phyloP scores from a whole-genome alignment of 2,888 invertebrate genomes.

The Amblyteles armatorius region DNA sequence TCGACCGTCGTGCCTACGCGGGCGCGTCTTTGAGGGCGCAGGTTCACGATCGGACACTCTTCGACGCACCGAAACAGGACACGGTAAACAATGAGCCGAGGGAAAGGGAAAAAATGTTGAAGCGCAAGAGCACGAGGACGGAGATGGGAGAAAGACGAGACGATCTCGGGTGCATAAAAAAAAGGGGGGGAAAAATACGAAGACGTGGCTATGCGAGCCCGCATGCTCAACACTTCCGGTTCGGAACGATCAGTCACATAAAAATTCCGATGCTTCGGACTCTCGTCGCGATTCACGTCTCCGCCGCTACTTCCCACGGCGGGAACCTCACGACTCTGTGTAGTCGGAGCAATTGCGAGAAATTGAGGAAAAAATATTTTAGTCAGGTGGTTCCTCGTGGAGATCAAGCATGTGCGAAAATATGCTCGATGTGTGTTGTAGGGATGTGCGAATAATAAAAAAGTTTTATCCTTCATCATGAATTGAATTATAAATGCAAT shows the following conservation, averaged over 20 bases:
- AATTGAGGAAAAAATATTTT: background rate
- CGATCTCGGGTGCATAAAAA: constrained; percentile 22
- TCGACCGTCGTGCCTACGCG: background rate
- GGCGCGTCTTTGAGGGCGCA: constrained; percentile 21
- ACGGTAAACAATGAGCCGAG: constrained; percentile 50
- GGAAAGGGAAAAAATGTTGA: constrained; percentile 15
- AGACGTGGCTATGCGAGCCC: constrained; percentile 45
- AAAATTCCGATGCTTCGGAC: constrained; percentile 59
- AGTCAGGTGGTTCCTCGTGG: too few species aligned
- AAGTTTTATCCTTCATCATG: too few species aligned
- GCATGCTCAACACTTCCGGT: constrained; percentile 63
- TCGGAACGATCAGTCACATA: constrained; percentile 57
- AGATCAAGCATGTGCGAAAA: too few species aligned
- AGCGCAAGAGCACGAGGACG: constrained; percentile 21
- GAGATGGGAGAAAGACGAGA: constrained; percentile 17
- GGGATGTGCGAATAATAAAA: too few species aligned
- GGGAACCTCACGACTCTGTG: background rate
- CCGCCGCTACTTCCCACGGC: constrained; percentile 49
- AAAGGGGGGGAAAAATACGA: constrained; percentile 20
- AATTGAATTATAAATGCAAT: too few species aligned
- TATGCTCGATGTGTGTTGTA: too few species aligned
- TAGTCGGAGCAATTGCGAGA: background rate
- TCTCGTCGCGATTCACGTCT: constrained; percentile 22
- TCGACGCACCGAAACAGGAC: constrained; percentile 39
- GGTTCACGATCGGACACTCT: constrained; percentile 49